Base-by-base conservation (phyloP, 1,140 invertebrate genomes). In the Doryteuthis pealeii region DNA sequence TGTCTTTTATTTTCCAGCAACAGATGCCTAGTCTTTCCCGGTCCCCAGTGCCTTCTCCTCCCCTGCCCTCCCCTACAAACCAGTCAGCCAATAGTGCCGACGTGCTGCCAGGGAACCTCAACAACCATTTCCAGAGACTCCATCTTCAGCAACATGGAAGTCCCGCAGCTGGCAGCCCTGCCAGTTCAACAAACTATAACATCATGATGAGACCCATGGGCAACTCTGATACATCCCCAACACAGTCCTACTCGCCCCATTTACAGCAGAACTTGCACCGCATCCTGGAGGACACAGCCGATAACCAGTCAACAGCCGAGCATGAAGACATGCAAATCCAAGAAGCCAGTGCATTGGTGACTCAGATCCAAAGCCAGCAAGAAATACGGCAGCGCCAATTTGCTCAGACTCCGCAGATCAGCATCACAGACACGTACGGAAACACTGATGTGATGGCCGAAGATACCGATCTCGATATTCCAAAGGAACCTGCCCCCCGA, bases 381-480 rank as follows among this genome's bases (percentile, higher is more conserved):
- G 73, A 73, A 22, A 28, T 40, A 28, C 69, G 71, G 32, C 79
- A 78, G 32, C 70, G 72, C 40, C 76, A 81, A 62, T 85, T 74
- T 75, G 72, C 79, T 33, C 83, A 78, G 40, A 88, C 87, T 82
- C 95, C 95, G 0, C 94, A 96, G 87, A 97, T 97, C 77, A 95
- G 94, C 79, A 91, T 96, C 5, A 96, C 95, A 0, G 95, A 97
- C 74, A 92, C 2, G 91, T 93, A 76, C 65, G 86, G 83, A 92
- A 93, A 26, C 92, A 93, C 84, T 79, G 88, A 74, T 91, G 92
- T 82, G 31, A 76, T 90, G 91, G 87, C 94, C 92, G 28, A 94
- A 92, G 22, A 95, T 94, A 69, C 54, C 12, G 72, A 70, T 18
- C 90, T 92, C 71, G 93, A 93, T 2, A 67, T 65, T 70, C 76